phyloP scores from a whole-genome alignment of 2,888 invertebrate genomes.

The Ochropleura plecta region DNA sequence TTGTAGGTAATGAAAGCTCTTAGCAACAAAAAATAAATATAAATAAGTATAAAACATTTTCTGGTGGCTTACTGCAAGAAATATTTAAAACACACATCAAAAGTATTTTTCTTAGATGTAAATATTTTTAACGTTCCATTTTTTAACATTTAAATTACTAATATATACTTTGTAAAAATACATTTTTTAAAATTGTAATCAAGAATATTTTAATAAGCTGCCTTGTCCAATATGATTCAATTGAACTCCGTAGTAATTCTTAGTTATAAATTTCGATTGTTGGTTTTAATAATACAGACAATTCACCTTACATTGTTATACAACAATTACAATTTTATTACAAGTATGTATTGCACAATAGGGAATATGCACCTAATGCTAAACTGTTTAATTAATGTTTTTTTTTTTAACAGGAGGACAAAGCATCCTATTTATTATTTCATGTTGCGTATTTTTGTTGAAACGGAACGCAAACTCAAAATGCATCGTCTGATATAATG shows the following conservation, averaged over 20 bases:
- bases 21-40: constrained; percentile 3
- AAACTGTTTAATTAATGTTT: no score
- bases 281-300: constrained; percentile 20
- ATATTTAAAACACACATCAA: constrained; percentile 2
- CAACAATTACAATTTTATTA: neutral
- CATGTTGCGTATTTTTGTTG: no score
- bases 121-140: constrained; percentile 1
- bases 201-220: constrained; percentile 35
- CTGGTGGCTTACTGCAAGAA: neutral
- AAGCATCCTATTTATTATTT: no score
- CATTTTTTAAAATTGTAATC: neutral
- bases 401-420: no score
- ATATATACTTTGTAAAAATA: constrained; percentile 22
- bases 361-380: no score
- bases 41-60: neutral
- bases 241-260: constrained; percentile 43
- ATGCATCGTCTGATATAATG: no score
- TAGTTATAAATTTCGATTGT: constrained; percentile 14
- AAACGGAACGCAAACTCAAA: no score
- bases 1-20: neutral
- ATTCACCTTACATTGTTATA: constrained; percentile 14
- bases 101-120: neutral
- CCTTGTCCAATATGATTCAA: constrained; percentile 38
- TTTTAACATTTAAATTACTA: constrained; percentile 13
- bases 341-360: no score